Evolutionary conservation across 2,113 vertebrate species (phyloP).

Genomic region (Hyaena hyaena): DNA sequence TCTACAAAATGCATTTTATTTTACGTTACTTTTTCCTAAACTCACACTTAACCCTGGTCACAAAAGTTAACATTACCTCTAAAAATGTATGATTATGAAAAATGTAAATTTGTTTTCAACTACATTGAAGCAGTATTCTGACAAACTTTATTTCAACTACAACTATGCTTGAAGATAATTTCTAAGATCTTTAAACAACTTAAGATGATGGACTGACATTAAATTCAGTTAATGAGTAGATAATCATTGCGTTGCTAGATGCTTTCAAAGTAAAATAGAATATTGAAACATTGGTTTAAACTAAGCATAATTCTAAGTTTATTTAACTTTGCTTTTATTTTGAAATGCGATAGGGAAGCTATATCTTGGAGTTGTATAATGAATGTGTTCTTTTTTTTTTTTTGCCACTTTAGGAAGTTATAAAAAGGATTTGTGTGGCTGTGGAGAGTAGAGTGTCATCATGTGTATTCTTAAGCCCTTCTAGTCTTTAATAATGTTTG

Average conservation of each 20-base stretch:
- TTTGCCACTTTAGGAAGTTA: background rate
- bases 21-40: conserved; percentile 33
- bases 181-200: conserved; percentile 36
- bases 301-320: conserved; percentile 26
- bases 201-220: background rate
- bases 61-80: conserved; percentile 1
- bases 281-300: conserved; percentile 1
- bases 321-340: conserved; percentile 21
- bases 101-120: conserved; percentile 20
- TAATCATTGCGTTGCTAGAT: background rate
- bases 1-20: conserved; percentile 29
- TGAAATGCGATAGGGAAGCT: background rate
- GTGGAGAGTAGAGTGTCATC: conserved; percentile 14
- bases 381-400: background rate
- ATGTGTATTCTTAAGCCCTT: conserved; percentile 19
- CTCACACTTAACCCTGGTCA: conserved; percentile 19
- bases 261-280: background rate
- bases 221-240: conserved; percentile 36
- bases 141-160: conserved; percentile 24
- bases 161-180: background rate
- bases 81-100: conserved; percentile 32
- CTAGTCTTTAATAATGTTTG: background rate
- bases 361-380: background rate
- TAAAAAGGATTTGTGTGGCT: conserved; percentile 20
- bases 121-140: background rate